Evolutionary conservation across 2,797 vertebrate species (phyloP).

Genomic region (Euthynnus affinis): DNA sequence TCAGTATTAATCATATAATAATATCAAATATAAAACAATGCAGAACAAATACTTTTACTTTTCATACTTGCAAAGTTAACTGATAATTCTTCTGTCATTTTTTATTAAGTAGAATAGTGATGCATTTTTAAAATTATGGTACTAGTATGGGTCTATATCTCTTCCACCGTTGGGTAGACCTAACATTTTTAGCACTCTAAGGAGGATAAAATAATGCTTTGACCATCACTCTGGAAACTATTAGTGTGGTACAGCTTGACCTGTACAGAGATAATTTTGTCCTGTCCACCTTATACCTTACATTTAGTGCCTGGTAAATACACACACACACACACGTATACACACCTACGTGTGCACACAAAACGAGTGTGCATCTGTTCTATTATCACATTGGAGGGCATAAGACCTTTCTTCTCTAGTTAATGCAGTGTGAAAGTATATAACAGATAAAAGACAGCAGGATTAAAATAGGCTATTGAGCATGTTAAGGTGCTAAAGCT

Average conservation of each 20-base stretch:
- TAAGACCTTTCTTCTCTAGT: constrained; percentile 22
- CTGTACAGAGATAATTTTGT: not conserved
- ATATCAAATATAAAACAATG: too few relatives aligned
- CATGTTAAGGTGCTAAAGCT: constrained; percentile 42
- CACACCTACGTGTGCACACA: constrained; percentile 4
- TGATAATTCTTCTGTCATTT: too few relatives aligned
- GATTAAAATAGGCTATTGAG: constrained; percentile 51
- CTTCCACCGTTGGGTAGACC: not conserved
- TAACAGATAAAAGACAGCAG: constrained; percentile 47
- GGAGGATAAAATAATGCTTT: constrained; percentile 13
- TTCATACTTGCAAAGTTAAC: too few relatives aligned
- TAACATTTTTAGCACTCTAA: not conserved
- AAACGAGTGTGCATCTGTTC: constrained; percentile 3
- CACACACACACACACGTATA: not conserved
- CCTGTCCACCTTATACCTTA: not conserved
- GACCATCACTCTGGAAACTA: constrained; percentile 12
- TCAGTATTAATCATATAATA: too few relatives aligned
- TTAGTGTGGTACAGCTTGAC: constrained; percentile 7
- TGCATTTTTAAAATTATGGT: too few relatives aligned
- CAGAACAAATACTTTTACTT: too few relatives aligned
- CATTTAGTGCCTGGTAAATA: not conserved
- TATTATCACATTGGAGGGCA: constrained; percentile 9
- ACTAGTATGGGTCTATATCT: not conserved
- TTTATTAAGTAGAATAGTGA: too few relatives aligned
- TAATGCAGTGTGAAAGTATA: constrained; percentile 57